Evolutionary conservation across 2,888 invertebrate species (phyloP), one percentile per base, ranked within the genome.

Genomic region (Steinernema hermaphroditum): DNA sequence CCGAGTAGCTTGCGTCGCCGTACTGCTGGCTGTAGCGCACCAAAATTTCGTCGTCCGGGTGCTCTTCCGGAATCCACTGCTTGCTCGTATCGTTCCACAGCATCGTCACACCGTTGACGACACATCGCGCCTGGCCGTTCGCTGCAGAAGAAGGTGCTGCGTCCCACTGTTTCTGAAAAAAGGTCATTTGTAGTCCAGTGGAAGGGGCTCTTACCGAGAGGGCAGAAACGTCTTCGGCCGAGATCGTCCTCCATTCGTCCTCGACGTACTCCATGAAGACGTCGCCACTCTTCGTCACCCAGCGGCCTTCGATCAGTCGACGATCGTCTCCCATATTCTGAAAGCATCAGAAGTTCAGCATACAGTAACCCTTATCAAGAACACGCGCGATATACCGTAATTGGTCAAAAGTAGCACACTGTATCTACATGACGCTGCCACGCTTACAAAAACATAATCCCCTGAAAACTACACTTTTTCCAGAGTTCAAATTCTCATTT

Each of bases 21-120:
- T 37, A 62, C 22, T 24, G 24, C 6, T 32, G 29, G 24, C 32
- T 24, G 19, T 71, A 50, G 6, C 57, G 24, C 0, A 62, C 69
- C 34, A 72, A 69, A 0, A 96, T 96, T 88, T 96, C 93, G 34
- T 43, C 94, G 89, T 95, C 94, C 76, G 97, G 91, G 90, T 91
- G 86, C 1, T 44, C 68, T 19, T 76, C 78, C 0, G 78, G 78
- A 2, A 80, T 27, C 79, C 79, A 79, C 54, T 77, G 72, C 16
- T 76, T 37, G 0, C 50, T 72, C 32, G 69, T 71, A 0, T 96
- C 96, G 88, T 96, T 93, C 96, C 96, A 98, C 2, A 95, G 96
- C 85, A 91, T 92, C 87, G 93, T 95, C 46, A 91, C 91, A 29
- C 90, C 90, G 88, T 97, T 95, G 94, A 94, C 97, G 86, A 96